Conservation (phyloP, 2,888 invertebrate genomes). For the Euspilapteryx auroguttella region DNA sequence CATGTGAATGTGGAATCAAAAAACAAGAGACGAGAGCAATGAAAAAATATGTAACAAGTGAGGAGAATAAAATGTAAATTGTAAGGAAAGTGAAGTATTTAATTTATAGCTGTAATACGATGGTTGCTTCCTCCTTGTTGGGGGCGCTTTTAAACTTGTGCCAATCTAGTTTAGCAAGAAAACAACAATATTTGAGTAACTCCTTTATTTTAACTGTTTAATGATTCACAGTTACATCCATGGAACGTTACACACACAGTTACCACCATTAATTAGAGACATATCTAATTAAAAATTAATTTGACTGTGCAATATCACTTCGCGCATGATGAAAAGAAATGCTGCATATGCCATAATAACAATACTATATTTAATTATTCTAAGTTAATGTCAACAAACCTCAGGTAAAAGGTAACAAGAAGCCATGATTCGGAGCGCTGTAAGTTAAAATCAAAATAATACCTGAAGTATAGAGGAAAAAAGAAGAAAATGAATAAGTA, state of each 20-base stretch:
- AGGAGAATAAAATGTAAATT: too few species aligned
- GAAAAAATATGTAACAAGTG: too few species aligned
- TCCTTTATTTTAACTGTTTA: conserved; percentile 59
- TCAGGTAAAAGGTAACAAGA: conserved; percentile 1
- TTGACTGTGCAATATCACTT: conserved; percentile 27
- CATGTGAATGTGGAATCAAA: too few species aligned
- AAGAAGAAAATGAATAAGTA: conserved; percentile 29
- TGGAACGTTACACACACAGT: conserved; percentile 47
- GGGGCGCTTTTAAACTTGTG: too few species aligned
- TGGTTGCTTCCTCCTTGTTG: too few species aligned
- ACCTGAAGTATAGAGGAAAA: too few species aligned
- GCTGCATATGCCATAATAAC: conserved; percentile 3
- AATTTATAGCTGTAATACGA: too few species aligned
- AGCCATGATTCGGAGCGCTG: conserved; percentile 16
- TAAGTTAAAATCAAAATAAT: too few species aligned
- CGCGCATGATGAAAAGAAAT: conserved; percentile 7
- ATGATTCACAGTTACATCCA: conserved; percentile 42
- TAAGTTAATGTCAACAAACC: conserved; percentile 1
- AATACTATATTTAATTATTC: background rate
- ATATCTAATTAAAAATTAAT: conserved; percentile 23
- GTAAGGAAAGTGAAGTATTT: too few species aligned
- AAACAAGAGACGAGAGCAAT: too few species aligned
- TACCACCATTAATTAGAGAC: conserved; percentile 13
- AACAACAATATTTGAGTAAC: conserved; percentile 41
- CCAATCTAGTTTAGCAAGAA: too few species aligned